A percentile compares a stretch with the other conserved stretches of the same genome.
These are phyloP conservation scores for Sipha maydis DNA, from an alignment of 2,888 invertebrate species.

Conservation along the genomic window DNA sequence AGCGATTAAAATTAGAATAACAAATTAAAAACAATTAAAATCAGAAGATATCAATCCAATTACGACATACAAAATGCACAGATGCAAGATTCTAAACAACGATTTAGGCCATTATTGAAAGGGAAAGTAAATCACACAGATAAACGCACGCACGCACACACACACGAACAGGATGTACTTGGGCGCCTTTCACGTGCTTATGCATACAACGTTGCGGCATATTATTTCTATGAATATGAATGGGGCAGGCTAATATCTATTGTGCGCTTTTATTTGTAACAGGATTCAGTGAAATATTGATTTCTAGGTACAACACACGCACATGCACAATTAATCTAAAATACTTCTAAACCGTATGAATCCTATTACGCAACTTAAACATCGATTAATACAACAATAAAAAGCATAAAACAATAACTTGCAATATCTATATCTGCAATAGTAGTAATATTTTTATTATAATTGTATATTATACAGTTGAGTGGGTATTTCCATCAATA, in stretches of 20 bases:
- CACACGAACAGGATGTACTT: constrained; percentile 59
- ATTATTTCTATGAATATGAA: constrained; percentile 41
- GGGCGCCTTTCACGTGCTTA: constrained; percentile 53
- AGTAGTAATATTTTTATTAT: no score
- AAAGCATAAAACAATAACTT: no score
- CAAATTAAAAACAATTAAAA: neutral
- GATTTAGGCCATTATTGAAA: constrained; percentile 58
- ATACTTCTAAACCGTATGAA: neutral
- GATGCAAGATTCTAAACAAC: constrained; percentile 25
- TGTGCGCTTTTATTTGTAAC: constrained; percentile 49
- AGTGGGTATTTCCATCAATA: no score
- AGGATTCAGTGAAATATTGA: constrained; percentile 46
- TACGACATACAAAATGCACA: constrained; percentile 16
- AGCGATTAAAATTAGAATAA: neutral
- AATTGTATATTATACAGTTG: no score
- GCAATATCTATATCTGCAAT: no score
- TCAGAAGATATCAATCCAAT: constrained; percentile 11
- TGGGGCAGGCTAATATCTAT: constrained; percentile 12
- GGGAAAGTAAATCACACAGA: constrained; percentile 60
- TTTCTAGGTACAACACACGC: neutral
- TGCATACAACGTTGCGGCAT: constrained; percentile 16
- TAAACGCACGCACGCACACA: neutral
- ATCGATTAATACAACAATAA: neutral
- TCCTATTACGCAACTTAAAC: neutral
- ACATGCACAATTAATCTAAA: neutral